Conservation (phyloP, 2,888 invertebrate species). For the Drosophila silvestris region DNA sequence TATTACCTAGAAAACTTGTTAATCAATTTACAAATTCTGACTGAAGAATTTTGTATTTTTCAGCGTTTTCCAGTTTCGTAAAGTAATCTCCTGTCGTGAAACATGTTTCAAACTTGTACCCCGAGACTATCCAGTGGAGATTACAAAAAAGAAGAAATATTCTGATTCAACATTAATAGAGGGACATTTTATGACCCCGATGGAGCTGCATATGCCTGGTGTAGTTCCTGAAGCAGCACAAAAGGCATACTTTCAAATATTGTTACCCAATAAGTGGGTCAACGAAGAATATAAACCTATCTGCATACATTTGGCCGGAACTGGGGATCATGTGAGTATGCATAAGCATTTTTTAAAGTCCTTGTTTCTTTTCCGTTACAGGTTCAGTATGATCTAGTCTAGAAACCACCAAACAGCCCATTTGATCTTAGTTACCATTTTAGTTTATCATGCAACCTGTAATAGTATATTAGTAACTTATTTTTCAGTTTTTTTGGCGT, state of each 20-base stretch:
- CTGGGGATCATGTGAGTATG: slow-evolving; percentile 93
- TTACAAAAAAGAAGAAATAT: slow-evolving; percentile 92
- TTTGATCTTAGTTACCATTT: slow-evolving; percentile 1
- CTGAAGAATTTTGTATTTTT: slow-evolving; percentile 78
- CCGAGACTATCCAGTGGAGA: slow-evolving; percentile 92
- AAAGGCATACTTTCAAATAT: slow-evolving; percentile 93
- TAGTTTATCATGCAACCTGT: neutral
- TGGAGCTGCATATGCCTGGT: slow-evolving; percentile 93
- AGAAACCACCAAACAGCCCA: neutral
- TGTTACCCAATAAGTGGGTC: slow-evolving; percentile 93
- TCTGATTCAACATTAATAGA: slow-evolving; percentile 92
- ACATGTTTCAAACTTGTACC: slow-evolving; percentile 93
- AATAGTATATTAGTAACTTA: slow-evolving; percentile 2
- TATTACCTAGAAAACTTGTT: neutral
- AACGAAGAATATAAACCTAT: slow-evolving; percentile 90
- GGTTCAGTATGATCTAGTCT: neutral
- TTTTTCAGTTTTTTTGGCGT: slow-evolving; percentile 93
- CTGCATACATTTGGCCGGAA: slow-evolving; percentile 98
- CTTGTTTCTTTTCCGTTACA: neutral
- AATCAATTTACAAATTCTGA: neutral
- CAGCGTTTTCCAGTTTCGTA: slow-evolving; percentile 96
- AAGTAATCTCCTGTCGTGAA: slow-evolving; percentile 93
- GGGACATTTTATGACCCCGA: slow-evolving; percentile 94
- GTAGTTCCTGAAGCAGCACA: slow-evolving; percentile 94
- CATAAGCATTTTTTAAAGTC: neutral